phyloP scores from a whole-genome alignment of 2,888 invertebrate genomes.

The Cheilosia vernalis region DNA sequence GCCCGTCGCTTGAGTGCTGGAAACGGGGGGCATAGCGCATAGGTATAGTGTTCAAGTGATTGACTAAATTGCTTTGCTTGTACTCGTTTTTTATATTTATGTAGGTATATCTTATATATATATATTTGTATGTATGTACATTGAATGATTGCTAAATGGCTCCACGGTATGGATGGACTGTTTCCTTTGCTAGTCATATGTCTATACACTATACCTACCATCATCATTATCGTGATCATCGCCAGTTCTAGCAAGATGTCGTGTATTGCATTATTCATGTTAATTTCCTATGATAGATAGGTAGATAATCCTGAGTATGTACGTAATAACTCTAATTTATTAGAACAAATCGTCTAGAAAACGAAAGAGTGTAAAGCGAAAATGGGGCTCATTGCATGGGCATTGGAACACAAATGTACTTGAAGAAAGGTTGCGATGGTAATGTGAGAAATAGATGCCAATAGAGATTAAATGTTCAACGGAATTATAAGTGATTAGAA shows the following conservation, averaged over 20 bases:
- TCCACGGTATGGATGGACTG: constrained; percentile 30
- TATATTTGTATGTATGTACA: constrained; percentile 8
- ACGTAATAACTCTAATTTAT: constrained; percentile 34
- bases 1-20: background rate
- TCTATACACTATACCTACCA: background rate
- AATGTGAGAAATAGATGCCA: constrained; percentile 5
- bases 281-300: constrained; percentile 24
- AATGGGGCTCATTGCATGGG: constrained; percentile 3
- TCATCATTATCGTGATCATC: constrained; percentile 26
- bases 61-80: constrained; percentile 65
- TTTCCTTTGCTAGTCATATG: constrained; percentile 40
- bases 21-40: background rate
- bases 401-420: background rate
- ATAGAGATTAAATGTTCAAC: background rate
- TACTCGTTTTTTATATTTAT: constrained; percentile 44
- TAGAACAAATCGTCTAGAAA: constrained; percentile 30
- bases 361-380: constrained; percentile 18
- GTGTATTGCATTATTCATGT: constrained; percentile 52
- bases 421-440: background rate
- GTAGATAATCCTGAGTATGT: constrained; percentile 23
- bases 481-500: background rate
- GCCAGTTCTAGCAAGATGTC: constrained; percentile 23
- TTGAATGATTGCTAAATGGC: constrained; percentile 49
- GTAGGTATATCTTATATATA: constrained; percentile 2
- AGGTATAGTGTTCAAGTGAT: constrained; percentile 54